Percentiles rank a stretch among this genome's conserved stretches.
Evolutionary conservation across 2,113 vertebrate genomes (phyloP).

Genomic region (Hippocampus mohnikei): DNA sequence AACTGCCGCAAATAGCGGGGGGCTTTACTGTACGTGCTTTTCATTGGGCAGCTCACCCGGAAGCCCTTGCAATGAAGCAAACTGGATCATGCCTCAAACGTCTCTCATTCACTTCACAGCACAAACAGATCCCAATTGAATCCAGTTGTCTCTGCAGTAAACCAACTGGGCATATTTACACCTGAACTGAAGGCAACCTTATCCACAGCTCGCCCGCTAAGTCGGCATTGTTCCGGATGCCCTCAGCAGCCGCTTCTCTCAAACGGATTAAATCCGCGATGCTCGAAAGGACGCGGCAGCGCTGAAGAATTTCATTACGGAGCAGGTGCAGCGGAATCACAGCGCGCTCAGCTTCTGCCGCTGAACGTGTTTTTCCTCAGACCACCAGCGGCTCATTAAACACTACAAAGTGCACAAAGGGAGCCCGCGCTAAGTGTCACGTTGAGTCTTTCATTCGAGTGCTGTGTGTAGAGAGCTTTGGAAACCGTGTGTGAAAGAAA

Average conservation of each 20-base stretch:
- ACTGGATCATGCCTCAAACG: no score
- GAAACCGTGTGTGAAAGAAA: not conserved
- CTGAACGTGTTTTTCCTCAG: conserved; percentile 40
- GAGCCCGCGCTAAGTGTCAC: not conserved
- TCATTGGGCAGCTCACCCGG: no score
- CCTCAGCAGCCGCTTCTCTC: conserved; percentile 49
- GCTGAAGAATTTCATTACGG: conserved; percentile 67
- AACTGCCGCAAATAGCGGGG: no score
- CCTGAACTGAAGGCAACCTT: conserved; percentile 36
- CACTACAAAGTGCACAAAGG: conserved; percentile 18
- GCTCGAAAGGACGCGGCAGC: conserved; percentile 64
- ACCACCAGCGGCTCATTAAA: conserved; percentile 33
- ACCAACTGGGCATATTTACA: conserved; percentile 31
- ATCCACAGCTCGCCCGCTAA: conserved; percentile 51
- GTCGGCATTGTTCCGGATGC: conserved; percentile 57
- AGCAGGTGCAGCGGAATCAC: conserved; percentile 53
- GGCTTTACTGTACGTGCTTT: no score
- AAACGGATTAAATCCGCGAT: conserved; percentile 62
- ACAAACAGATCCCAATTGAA: not conserved
- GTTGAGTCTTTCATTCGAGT: not conserved
- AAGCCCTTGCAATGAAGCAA: no score
- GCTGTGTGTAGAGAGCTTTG: not conserved
- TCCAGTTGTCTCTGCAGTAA: conserved; percentile 18
- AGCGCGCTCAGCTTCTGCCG: conserved; percentile 45
- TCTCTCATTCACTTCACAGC: not conserved